These are phyloP conservation scores for Lepeophtheirus salmonis DNA, from an alignment of 1,140 invertebrate species.

Conservation along the genomic window DNA sequence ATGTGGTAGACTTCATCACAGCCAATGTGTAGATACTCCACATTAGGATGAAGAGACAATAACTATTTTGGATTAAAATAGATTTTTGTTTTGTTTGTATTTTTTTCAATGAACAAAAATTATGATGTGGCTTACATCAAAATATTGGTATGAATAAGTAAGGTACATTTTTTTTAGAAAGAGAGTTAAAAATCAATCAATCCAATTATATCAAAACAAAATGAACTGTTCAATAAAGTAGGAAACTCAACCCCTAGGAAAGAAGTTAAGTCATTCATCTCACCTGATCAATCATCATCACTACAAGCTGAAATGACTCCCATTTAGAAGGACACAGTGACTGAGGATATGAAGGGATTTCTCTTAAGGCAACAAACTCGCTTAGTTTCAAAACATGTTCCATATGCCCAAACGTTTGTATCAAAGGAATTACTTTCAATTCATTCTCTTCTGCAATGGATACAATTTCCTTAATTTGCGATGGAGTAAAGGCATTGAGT, in stretches of 20 bases:
- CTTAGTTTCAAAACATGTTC: conserved; percentile 69
- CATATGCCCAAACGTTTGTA: conserved; percentile 89
- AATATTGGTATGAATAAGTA: too few relatives aligned
- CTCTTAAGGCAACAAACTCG: conserved; percentile 52
- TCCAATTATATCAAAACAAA: too few relatives aligned
- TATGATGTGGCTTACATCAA: too few relatives aligned
- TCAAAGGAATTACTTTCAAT: conserved; percentile 66
- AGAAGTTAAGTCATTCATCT: too few relatives aligned
- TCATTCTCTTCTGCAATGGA: conserved; percentile 40
- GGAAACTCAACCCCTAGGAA: too few relatives aligned
- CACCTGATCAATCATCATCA: conserved; percentile 62
- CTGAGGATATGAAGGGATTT: conserved; percentile 52
- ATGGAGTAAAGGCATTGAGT: conserved; percentile 50
- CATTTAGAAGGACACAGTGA: conserved; percentile 60
- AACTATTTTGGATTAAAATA: too few relatives aligned
- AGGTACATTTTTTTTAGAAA: too few relatives aligned
- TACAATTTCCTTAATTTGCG: conserved; percentile 44
- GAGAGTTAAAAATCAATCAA: too few relatives aligned
- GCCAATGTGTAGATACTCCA: conserved; percentile 37
- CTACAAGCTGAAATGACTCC: conserved; percentile 46
- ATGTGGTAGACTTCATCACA: conserved; percentile 48
- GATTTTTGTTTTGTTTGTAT: too few relatives aligned
- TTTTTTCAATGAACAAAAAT: too few relatives aligned
- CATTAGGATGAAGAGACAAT: conserved; percentile 33
- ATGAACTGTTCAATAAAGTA: too few relatives aligned